A percentile compares a stretch with the other conserved stretches of the same genome.
Evolutionary conservation across 2,113 vertebrate species (phyloP).

Genomic region (Melospiza melodia): DNA sequence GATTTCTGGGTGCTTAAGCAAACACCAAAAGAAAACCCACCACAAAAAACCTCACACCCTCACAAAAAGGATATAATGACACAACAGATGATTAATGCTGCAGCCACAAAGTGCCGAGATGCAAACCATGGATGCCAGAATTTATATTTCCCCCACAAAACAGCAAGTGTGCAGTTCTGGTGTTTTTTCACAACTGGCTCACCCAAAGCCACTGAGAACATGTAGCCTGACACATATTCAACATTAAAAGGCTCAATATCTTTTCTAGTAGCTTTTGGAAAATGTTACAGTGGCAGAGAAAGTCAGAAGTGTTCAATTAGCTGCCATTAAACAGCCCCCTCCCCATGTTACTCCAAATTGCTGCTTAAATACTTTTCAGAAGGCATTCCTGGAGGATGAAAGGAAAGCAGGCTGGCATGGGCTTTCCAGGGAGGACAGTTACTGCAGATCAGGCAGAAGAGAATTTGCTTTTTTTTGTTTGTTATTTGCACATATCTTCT

Average conservation of each 20-base stretch:
- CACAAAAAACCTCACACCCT: background rate
- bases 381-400: background rate
- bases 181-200: background rate
- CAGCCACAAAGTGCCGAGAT: background rate
- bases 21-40: background rate
- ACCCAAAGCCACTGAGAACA: background rate
- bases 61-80: background rate
- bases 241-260: background rate
- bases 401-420: background rate
- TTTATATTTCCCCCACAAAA: background rate
- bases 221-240: background rate
- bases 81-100: background rate
- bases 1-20: constrained; percentile 45
- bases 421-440: background rate
- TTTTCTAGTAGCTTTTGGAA: background rate
- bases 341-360: background rate
- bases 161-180: background rate
- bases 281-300: background rate
- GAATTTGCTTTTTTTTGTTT: background rate
- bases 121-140: background rate
- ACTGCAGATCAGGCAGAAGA: constrained; percentile 2
- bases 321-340: background rate
- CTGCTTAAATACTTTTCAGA: background rate
- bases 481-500: background rate
- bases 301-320: background rate